These are phyloP conservation scores for Panthera leo DNA, from an alignment of 2,113 vertebrate genomes.

Conservation along the genomic window DNA sequence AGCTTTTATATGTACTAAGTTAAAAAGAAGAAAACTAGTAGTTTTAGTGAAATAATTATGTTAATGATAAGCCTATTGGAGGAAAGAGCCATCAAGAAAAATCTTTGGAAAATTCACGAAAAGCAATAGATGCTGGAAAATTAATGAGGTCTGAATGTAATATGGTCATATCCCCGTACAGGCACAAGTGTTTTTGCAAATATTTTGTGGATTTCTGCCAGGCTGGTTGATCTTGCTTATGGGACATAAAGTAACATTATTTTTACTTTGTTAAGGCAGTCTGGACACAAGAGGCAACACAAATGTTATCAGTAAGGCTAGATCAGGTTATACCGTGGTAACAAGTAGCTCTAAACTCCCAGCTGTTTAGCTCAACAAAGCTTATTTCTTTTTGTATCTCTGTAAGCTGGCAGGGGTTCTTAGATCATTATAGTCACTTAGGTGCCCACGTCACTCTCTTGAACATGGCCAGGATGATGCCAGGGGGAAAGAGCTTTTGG, in stretches of 20 bases:
- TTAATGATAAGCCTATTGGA: not conserved
- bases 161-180: not conserved
- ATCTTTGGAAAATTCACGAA: constrained; percentile 17
- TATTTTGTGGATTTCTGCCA: not conserved
- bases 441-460: not conserved
- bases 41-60: constrained; percentile 45
- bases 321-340: not conserved
- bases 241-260: not conserved
- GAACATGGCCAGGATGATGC: not conserved
- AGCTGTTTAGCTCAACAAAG: not conserved
- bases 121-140: not conserved
- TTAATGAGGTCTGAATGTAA: not conserved
- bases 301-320: not conserved
- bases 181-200: not conserved
- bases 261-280: constrained; percentile 23
- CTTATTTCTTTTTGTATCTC: not conserved
- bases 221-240: not conserved
- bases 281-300: not conserved
- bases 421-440: not conserved
- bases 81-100: constrained; percentile 15
- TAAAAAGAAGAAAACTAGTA: constrained; percentile 23
- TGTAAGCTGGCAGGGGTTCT: not conserved
- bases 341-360: not conserved
- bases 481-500: not conserved
- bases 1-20: not conserved